Base-by-base conservation (phyloP, 2,888 invertebrate genomes). In the Leistus spinibarbis region DNA sequence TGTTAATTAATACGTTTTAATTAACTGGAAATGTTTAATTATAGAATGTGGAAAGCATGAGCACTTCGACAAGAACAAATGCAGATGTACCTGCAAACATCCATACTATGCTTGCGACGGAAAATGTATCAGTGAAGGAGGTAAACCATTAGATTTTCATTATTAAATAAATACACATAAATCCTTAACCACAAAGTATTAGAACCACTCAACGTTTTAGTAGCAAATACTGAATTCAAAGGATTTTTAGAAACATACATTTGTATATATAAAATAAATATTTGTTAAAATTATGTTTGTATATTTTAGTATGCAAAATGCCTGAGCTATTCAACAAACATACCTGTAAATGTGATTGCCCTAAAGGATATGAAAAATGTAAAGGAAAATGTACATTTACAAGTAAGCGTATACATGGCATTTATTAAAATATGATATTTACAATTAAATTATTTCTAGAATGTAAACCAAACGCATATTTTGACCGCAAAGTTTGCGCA, bases 261-360 rank as follows among this genome's bases (percentile, higher is more conserved):
- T n/a, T n/a, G n/a, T n/a, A n/a, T n/a, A n/a, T n/a, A n/a, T n/a
- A n/a, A n/a, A n/a, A n/a, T n/a, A n/a, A n/a, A n/a, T n/a, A n/a
- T n/a, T n/a, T n/a, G n/a, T n/a, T n/a, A n/a, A n/a, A n/a, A n/a
- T n/a, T n/a, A n/a, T n/a, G n/a, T n/a, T n/a, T n/a, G 10, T 17
- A 20, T 60, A 3, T 70, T 70, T 54, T 19, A 70, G 70, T n/a
- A 20, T 22, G 40, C 23, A 24, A 17, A 22, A 53, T 22, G 4
- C 63, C 63, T 24, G 20, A 70, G 22, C 20, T n/a, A 63, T 63
- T 53, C 54, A 54, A 70, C 23, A 66, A 40, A n/a, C 4, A 66
- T 1, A 7, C 10, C 17, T 66, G 66, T 40, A 66, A 66, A 66
- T 66, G 66, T 16, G 24, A 27, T 17, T 10, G n/a, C 13, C 40